phyloP scores from a whole-genome alignment of 2,888 invertebrate species.

The Xiphydria camelus region DNA sequence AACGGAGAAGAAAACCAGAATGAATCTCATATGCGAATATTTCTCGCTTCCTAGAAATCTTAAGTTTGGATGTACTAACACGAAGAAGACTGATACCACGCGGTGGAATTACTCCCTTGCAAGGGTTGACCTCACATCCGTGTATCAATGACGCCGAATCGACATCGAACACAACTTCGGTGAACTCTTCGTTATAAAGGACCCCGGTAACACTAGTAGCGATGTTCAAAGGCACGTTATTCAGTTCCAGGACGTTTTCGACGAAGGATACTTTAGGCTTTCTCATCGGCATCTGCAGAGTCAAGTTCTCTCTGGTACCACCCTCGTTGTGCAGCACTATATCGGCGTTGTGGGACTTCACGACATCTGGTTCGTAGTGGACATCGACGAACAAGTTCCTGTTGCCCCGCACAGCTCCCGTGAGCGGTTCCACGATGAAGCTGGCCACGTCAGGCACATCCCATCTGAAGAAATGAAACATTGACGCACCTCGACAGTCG shows the following conservation, averaged over 20 bases:
- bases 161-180: slow-evolving; percentile 27
- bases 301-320: slow-evolving; percentile 37
- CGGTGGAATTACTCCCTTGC: slow-evolving; percentile 28
- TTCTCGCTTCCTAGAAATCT: no score
- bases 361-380: slow-evolving; percentile 34
- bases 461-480: slow-evolving; percentile 58
- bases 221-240: slow-evolving; percentile 53
- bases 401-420: slow-evolving; percentile 61
- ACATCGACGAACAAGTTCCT: slow-evolving; percentile 60
- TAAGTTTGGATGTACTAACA: no score
- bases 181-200: slow-evolving; percentile 34
- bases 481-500: slow-evolving; percentile 1
- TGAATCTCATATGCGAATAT: no score
- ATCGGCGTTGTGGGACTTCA: slow-evolving; percentile 36
- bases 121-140: slow-evolving; percentile 29
- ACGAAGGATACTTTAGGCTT: slow-evolving; percentile 32
- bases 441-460: slow-evolving; percentile 60
- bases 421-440: slow-evolving; percentile 60
- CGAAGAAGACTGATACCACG: slow-evolving; percentile 30
- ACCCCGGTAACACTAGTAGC: slow-evolving; percentile 24
- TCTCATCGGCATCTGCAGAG: slow-evolving; percentile 21
- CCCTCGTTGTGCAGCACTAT: slow-evolving; percentile 48
- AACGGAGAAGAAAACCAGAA: neutral
- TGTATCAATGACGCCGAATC: slow-evolving; percentile 22
- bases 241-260: slow-evolving; percentile 36